Conservation (phyloP, 2,797 vertebrate genomes). For the Pelobates cultripes region DNA sequence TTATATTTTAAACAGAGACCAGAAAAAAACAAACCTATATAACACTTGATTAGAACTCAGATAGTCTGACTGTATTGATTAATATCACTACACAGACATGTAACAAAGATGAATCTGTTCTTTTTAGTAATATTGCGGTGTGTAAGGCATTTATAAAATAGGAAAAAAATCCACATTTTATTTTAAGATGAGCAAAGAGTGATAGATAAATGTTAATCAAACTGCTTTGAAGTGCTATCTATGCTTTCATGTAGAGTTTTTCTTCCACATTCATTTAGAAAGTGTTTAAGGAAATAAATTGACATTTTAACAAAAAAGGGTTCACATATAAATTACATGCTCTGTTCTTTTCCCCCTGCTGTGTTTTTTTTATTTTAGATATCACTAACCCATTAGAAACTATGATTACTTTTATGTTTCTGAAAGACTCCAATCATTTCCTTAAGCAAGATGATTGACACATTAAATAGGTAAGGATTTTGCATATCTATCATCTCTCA, state of each 20-base stretch:
- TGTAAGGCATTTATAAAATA: conserved; percentile 4
- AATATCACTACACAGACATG: not conserved
- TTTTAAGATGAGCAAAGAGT: not conserved
- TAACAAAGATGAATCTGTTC: conserved; percentile 18
- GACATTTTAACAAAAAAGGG: not conserved
- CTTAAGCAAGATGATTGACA: not conserved
- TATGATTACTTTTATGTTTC: not conserved
- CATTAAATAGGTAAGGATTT: not conserved
- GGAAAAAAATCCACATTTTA: not conserved
- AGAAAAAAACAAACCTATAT: not conserved
- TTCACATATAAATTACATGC: not conserved
- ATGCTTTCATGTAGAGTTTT: not conserved
- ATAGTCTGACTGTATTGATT: not conserved
- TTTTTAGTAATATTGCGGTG: not conserved
- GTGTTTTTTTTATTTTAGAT: not conserved
- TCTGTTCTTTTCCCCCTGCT: not conserved
- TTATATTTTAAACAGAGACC: not conserved
- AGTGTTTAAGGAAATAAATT: not conserved
- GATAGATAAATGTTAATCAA: conserved; percentile 11
- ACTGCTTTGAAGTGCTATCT: not conserved
- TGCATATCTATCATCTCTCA: not conserved
- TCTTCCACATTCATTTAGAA: not conserved
- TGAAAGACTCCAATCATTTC: not conserved
- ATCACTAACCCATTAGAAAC: not conserved
- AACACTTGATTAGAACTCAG: not conserved